Evolutionary conservation across 2,113 vertebrate genomes (phyloP).

Genomic region (Gnathonemus longibarbis): DNA sequence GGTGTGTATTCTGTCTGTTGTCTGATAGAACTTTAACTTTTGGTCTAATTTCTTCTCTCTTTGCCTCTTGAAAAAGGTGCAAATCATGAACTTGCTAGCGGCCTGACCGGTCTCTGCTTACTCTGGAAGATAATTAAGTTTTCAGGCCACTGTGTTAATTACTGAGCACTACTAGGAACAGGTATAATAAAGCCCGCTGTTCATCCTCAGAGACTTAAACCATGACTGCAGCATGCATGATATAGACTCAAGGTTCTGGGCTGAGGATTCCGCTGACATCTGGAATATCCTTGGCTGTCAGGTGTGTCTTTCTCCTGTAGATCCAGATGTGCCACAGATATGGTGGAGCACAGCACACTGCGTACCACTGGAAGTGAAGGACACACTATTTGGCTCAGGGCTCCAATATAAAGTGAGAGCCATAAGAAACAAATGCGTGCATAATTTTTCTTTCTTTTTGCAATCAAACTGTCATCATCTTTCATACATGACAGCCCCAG

Average conservation of each 20-base stretch:
- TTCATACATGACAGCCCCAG: constrained; percentile 20
- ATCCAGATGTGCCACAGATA: neutral
- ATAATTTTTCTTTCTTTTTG: constrained; percentile 48
- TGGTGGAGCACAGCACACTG: neutral
- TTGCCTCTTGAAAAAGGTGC: neutral
- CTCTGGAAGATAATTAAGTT: neutral
- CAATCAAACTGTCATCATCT: constrained; percentile 47
- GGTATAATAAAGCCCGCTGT: neutral
- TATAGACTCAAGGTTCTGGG: neutral
- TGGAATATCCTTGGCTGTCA: neutral
- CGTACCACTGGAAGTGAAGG: constrained; percentile 20
- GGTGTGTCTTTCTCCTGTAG: neutral
- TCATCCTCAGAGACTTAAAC: neutral
- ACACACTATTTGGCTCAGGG: constrained; percentile 39
- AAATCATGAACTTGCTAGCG: neutral
- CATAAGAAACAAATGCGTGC: constrained; percentile 54
- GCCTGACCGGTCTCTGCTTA: neutral
- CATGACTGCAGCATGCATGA: neutral
- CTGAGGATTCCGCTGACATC: neutral
- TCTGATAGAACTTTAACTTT: neutral
- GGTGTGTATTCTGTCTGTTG: neutral
- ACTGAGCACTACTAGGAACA: neutral
- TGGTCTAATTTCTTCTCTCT: neutral
- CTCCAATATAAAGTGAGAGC: constrained; percentile 38
- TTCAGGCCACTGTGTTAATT: neutral